Base-by-base conservation (phyloP, 2,888 invertebrate species). In the Anorthoa munda region DNA sequence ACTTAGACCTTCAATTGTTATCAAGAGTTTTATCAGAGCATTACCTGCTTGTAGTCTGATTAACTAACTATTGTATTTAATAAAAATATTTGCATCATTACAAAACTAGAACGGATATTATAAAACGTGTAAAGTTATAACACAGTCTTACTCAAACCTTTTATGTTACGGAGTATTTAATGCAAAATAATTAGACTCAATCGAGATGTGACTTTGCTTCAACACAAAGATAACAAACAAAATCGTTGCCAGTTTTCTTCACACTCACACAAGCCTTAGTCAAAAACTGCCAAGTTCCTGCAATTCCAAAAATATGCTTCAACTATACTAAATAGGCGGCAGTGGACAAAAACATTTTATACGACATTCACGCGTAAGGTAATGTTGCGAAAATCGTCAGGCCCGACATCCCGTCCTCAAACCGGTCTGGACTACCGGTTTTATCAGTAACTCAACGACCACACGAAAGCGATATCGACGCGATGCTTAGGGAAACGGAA, bases 401-500 rank as follows among this genome's bases (percentile, higher is more conserved):
- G 75, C n/a, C 53, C 66, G 70, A 83, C 78, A 82, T 82, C 81
- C 79, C 71, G 82, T 79, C 76, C 66, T 59, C 48, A 9, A 66
- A 87, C 87, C 87, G 79, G 87, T 88, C 58, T 69, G 64, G 26
- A 58, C 76, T 79, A 86, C 86, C 61, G 79, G 86, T 87, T 86
- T 77, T 79, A 75, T 79, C 66, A 78, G 68, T 82, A 66, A 79
- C 76, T 82, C 80, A 78, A 78, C 82, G n/a, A 70, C 85, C 60
- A 76, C 77, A 81, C 39, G 79, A 86, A 86, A 89, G 88, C 87
- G 88, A 89, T 88, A 85, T 88, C 86, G 85, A 89, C 85, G 81
- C 86, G 85, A 85, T 87, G 80, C 82, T 86, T 82, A 83, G 86
- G 89, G 88, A 92, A 94, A 90, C 92, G 93, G 91, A 94, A 90